A percentile compares a stretch with the other conserved stretches of the same genome.
Conservation (phyloP, 2,888 invertebrate genomes). For the Parnassius apollo region DNA sequence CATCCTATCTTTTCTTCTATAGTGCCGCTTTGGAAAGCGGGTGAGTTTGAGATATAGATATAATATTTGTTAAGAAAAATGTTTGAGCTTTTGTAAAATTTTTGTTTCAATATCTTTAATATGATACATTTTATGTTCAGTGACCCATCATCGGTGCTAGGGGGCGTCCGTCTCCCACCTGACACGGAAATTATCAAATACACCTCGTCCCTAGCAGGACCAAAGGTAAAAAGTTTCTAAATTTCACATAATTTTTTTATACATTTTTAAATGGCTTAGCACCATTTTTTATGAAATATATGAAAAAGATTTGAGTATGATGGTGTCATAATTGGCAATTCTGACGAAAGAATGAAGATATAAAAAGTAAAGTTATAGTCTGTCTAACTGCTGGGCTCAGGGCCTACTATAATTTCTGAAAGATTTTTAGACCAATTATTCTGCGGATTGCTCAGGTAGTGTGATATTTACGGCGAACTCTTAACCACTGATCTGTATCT, state of each 20-base stretch:
- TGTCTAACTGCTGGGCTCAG: too few relatives aligned
- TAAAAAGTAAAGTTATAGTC: too few relatives aligned
- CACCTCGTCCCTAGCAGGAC: constrained; percentile 92
- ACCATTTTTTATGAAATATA: too few relatives aligned
- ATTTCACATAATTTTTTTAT: background rate
- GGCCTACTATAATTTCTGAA: too few relatives aligned
- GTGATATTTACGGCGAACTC: too few relatives aligned
- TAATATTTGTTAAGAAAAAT: background rate
- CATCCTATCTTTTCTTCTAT: constrained; percentile 43
- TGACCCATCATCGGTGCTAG: constrained; percentile 91
- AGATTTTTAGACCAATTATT: too few relatives aligned
- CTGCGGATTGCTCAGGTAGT: too few relatives aligned
- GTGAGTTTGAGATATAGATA: constrained; percentile 62
- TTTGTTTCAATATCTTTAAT: background rate
- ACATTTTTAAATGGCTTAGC: too few relatives aligned
- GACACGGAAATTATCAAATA: constrained; percentile 95
- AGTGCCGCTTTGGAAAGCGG: constrained; percentile 88
- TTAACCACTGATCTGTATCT: too few relatives aligned
- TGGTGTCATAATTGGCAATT: too few relatives aligned
- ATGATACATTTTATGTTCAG: constrained; percentile 54
- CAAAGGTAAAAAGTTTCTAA: constrained; percentile 78
- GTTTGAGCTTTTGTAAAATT: background rate
- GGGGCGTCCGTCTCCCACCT: constrained; percentile 91
- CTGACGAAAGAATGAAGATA: too few relatives aligned
- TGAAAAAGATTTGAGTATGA: too few relatives aligned